Conservation (phyloP, 2,888 invertebrate species). For the Oscheius sp. region DNA sequence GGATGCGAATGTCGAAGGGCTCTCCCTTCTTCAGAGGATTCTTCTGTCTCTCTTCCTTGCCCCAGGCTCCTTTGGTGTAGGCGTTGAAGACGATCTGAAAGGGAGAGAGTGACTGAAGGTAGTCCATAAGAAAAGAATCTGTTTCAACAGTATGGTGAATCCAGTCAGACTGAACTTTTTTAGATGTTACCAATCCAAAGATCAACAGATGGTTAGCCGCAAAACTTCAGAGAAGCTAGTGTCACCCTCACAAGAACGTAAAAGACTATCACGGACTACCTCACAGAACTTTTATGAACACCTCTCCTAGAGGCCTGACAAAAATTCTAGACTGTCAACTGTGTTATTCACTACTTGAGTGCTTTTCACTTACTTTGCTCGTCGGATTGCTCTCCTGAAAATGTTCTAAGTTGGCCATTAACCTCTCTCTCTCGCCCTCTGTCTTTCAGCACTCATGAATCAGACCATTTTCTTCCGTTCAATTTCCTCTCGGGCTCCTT, state of each 20-base stretch:
- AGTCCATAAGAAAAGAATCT: too few relatives aligned
- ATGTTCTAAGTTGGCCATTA: neutral
- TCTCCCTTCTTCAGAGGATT: slow-evolving; percentile 69
- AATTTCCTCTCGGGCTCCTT: slow-evolving; percentile 27
- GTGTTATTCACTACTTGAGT: neutral
- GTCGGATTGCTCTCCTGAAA: slow-evolving; percentile 31
- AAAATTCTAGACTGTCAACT: neutral
- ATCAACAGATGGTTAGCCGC: too few relatives aligned
- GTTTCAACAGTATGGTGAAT: too few relatives aligned
- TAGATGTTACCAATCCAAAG: too few relatives aligned
- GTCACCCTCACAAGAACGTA: too few relatives aligned
- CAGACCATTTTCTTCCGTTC: slow-evolving; percentile 29
- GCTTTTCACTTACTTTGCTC: slow-evolving; percentile 30
- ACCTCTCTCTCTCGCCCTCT: neutral
- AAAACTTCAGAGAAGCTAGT: too few relatives aligned
- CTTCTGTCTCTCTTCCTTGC: slow-evolving; percentile 68
- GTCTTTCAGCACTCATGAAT: neutral
- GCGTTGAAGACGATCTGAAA: slow-evolving; percentile 65
- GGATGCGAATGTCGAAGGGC: slow-evolving; percentile 65
- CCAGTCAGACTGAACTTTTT: too few relatives aligned
- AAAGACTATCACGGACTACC: too few relatives aligned
- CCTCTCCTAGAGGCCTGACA: too few relatives aligned
- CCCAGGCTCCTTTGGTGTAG: slow-evolving; percentile 65
- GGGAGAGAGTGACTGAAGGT: neutral
- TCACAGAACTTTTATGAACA: too few relatives aligned